Conservation (phyloP, 2,888 invertebrate species). For the Pterostichus madidus region DNA sequence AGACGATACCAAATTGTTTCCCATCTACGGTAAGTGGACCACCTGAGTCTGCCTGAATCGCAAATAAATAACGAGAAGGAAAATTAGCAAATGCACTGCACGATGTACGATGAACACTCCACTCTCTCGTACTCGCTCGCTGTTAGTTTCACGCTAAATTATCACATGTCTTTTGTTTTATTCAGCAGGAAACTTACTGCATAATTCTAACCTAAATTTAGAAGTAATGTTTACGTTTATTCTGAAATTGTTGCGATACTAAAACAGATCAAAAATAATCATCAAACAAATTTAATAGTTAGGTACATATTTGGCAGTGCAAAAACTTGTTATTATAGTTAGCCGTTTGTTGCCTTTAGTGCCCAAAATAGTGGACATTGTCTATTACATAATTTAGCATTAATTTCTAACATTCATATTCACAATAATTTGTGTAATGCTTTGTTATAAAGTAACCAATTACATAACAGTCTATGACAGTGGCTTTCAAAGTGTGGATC, state of each 20-base stretch:
- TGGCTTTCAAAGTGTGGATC: too few species aligned
- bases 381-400: too few species aligned
- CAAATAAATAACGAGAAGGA: constrained; percentile 56
- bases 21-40: constrained; percentile 76
- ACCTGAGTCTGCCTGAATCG: constrained; percentile 74
- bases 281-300: background rate
- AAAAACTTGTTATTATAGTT: too few species aligned
- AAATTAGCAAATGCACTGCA: constrained; percentile 50
- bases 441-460: too few species aligned
- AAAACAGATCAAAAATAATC: too few species aligned
- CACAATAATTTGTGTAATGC: too few species aligned
- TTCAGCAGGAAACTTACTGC: constrained; percentile 13
- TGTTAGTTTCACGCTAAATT: constrained; percentile 20
- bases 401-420: too few species aligned
- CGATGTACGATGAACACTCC: constrained; percentile 37
- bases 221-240: constrained; percentile 34
- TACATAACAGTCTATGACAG: too few species aligned
- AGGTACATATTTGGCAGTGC: too few species aligned
- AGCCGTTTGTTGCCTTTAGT: too few species aligned
- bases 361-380: too few species aligned
- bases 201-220: background rate
- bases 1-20: constrained; percentile 77
- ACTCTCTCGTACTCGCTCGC: constrained; percentile 5
- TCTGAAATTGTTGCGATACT: background rate
- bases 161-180: constrained; percentile 15